Evolutionary conservation across 2,888 invertebrate species (phyloP), one percentile per base, ranked within the genome.

Genomic region (Conchocele bisecta): DNA sequence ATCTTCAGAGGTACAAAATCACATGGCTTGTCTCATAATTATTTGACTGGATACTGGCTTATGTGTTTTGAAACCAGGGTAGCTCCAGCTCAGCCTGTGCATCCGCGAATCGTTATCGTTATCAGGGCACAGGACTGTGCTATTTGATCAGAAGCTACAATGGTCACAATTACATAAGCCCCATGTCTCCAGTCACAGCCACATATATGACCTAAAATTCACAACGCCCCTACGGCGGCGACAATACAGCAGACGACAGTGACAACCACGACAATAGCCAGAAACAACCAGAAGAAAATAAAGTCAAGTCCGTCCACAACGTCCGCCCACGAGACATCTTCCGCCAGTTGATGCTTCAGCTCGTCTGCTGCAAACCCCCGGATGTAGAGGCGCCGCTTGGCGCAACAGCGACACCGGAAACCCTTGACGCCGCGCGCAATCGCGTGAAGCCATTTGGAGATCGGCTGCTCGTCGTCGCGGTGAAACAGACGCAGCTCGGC

Each of bases 221-320:
- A 11, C 41, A 39, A 26, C 3, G 56, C 56, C 13, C 11, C 56
- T 1, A 29, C 13, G 6, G 29, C 41, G 13, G 39, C 39, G 7
- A 41, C 11, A 6, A 41, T 20, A 28, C 39, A 3, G 24, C 56
- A 56, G 5, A 29, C 17, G 5, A 7, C 29, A 13, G 56, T 56
- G 15, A 57, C 53, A 24, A 64, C 58, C 28, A 57, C 39, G 7
- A 60, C 39, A 17, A 33, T 31, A 6, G 29, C 31, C 44, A 66
- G 44, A 61, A 80, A 80, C 9, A 70, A 20, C 78, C 75, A 81
- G 53, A 81, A 81, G 29, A 75, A 37, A 31, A 74, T 41, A 41
- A 81, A 78, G 41, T 81, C 81, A 6, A 81, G 46, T 0, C 71
- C 56, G 31, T 76, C 69, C 2, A 74, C 53, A 20, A 74, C 76